Percentiles rank a stretch among this genome's conserved stretches.
Conservation (phyloP, 2,113 vertebrate genomes). For the Bubalus kerabau region DNA sequence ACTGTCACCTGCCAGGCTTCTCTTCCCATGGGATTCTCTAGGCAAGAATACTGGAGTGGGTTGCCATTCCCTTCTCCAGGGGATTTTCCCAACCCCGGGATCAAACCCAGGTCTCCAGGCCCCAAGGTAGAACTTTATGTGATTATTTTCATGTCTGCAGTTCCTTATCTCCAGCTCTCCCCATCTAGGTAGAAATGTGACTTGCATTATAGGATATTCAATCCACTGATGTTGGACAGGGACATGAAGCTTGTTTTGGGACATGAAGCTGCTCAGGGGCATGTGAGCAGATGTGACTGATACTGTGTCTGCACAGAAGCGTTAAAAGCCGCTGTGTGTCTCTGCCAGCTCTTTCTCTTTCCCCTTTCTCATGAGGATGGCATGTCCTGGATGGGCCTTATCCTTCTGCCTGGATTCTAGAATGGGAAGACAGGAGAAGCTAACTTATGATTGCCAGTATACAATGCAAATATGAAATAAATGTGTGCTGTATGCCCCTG, state of each 20-base stretch:
- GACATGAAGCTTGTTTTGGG: neutral
- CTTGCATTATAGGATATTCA: neutral
- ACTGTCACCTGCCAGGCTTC: neutral
- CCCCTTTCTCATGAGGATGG: neutral
- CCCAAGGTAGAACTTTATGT: neutral
- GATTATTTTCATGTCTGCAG: neutral
- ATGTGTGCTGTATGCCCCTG: too few species aligned
- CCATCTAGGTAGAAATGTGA: neutral
- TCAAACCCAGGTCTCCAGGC: neutral
- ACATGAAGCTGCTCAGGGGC: too few species aligned
- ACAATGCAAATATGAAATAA: neutral
- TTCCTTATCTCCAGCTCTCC: neutral
- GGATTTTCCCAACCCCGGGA: neutral
- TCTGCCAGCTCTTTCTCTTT: neutral
- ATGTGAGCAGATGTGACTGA: neutral
- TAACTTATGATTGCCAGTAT: fast-evolving
- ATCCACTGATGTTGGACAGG: neutral
- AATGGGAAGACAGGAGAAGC: neutral
- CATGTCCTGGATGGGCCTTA: neutral
- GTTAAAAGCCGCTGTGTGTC: fast-evolving
- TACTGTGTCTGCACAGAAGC: neutral
- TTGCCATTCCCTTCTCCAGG: neutral
- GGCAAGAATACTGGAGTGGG: neutral
- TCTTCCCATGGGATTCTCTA: neutral
- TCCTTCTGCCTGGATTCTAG: neutral